These are phyloP conservation scores for Cecidostiba fungosa DNA, from an alignment of 2,888 invertebrate species.

Conservation along the genomic window DNA sequence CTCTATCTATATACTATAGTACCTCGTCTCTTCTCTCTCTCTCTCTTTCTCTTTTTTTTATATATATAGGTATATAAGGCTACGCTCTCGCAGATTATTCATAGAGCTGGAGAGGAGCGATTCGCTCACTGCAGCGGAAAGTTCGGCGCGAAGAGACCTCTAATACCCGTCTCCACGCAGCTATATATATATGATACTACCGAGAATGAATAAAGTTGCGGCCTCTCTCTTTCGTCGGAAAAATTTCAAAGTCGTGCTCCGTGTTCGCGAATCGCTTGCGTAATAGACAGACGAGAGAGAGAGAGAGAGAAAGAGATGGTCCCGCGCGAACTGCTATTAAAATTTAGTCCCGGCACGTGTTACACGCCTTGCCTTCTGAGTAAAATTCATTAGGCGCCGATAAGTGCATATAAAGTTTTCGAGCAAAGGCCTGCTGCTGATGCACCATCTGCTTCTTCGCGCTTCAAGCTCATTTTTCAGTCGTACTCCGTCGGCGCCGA, in stretches of 20 bases:
- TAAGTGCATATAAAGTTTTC: not conserved
- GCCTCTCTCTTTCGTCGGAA: not conserved
- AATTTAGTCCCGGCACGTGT: slow-evolving; percentile 9
- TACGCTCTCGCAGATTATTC: slow-evolving; percentile 8
- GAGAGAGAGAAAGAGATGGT: not conserved
- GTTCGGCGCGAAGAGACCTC: slow-evolving; percentile 12
- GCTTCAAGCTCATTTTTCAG: not conserved
- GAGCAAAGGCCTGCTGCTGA: not conserved
- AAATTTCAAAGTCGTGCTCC: slow-evolving; percentile 16
- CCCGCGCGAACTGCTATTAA: not conserved
- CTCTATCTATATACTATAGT: not conserved
- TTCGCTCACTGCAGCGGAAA: not conserved
- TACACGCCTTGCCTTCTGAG: not conserved
- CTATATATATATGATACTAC: not conserved
- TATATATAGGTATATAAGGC: not conserved
- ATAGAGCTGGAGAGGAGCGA: not conserved
- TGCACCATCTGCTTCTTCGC: not conserved
- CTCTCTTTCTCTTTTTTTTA: not conserved
- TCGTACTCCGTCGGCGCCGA: not conserved
- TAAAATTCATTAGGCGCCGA: not conserved
- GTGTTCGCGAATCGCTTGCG: not conserved
- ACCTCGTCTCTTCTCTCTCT: not conserved
- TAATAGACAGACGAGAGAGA: not conserved
- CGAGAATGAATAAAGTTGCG: slow-evolving; percentile 21
- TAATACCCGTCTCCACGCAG: not conserved